Evolutionary conservation across 2,797 vertebrate species (phyloP).

Genomic region (Cheirogaleus major): DNA sequence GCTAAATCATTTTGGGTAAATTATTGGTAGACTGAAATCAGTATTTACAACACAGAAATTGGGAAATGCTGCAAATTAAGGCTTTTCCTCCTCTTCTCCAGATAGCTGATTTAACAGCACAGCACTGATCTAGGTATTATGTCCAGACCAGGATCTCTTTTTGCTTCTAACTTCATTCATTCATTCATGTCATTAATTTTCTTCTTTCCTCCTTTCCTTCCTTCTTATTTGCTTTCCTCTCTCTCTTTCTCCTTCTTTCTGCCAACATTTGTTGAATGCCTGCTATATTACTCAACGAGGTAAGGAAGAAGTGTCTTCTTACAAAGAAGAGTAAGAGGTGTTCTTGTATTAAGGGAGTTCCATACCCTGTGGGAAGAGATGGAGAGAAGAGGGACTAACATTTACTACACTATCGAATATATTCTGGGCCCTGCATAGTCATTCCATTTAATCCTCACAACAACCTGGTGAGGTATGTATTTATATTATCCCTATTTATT

Average conservation of each 20-base stretch:
- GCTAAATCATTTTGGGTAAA: background rate
- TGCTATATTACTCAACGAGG: background rate
- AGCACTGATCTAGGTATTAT: background rate
- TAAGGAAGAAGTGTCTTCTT: too few species aligned
- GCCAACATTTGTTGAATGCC: background rate
- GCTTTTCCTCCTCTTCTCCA: rapidly evolving
- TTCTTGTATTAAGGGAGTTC: background rate
- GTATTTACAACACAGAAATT: background rate
- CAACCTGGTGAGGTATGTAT: background rate
- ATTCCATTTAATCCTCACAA: background rate
- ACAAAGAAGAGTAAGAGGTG: background rate
- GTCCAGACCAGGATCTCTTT: background rate
- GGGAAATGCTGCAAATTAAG: background rate
- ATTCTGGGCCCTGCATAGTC: background rate
- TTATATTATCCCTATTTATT: background rate
- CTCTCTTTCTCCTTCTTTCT: background rate
- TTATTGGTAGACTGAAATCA: background rate
- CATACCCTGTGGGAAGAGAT: background rate
- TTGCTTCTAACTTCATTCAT: background rate
- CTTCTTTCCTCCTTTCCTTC: background rate
- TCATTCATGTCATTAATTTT: background rate
- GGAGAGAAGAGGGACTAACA: background rate
- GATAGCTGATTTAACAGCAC: background rate
- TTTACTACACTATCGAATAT: background rate
- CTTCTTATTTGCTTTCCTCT: background rate